Conservation (phyloP, 2,888 invertebrate genomes). For the Cantharis nigra region DNA sequence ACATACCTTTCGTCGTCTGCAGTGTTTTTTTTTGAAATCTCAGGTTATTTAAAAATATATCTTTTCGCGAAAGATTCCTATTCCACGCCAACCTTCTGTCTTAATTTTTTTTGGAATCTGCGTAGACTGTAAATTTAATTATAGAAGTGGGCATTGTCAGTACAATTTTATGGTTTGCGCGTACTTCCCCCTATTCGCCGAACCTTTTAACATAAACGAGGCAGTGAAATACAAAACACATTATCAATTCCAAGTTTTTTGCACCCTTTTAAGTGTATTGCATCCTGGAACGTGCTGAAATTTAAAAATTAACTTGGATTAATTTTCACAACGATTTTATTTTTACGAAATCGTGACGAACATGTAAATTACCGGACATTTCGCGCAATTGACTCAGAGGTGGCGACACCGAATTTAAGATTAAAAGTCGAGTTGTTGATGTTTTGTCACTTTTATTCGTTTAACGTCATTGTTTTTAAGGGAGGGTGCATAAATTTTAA, state of each 20-base stretch:
- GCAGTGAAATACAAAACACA: not conserved
- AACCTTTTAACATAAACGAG: not conserved
- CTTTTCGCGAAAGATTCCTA: too few relatives aligned
- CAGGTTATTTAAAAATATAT: not conserved
- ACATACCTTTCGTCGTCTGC: not conserved
- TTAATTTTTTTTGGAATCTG: not conserved
- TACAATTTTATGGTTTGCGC: not conserved
- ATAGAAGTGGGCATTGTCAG: not conserved
- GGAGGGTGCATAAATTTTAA: not conserved
- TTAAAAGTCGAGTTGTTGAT: not conserved
- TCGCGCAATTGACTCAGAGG: not conserved
- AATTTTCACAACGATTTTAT: not conserved
- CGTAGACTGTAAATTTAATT: not conserved
- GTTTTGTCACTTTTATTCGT: not conserved
- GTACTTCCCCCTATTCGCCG: not conserved
- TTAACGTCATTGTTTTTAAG: not conserved
- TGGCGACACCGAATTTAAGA: not conserved
- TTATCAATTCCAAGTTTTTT: not conserved
- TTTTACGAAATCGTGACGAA: not conserved
- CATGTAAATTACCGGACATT: not conserved
- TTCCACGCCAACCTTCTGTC: not conserved
- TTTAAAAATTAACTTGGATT: not conserved
- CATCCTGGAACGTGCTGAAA: not conserved
- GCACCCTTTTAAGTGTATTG: not conserved
- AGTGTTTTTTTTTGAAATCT: not conserved